Percentiles rank a stretch among this genome's conserved stretches.
phyloP scores from a whole-genome alignment of 2,888 invertebrate species.

The Stomorhina lunata region DNA sequence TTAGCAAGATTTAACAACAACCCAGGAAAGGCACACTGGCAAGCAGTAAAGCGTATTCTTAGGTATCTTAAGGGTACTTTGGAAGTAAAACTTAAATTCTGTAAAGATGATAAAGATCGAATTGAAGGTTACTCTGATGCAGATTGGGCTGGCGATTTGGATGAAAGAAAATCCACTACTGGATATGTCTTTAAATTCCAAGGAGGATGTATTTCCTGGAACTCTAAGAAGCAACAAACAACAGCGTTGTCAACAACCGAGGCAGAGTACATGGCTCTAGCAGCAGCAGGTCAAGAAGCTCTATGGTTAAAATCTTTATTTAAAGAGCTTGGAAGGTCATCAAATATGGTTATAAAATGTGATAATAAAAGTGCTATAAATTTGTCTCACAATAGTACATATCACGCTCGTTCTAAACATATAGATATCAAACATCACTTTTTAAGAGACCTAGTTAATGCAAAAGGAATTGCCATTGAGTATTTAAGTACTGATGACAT shows the following conservation, averaged over 20 bases:
- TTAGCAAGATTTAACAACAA: slow-evolving; percentile 49
- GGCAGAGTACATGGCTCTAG: no score
- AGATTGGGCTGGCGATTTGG: slow-evolving; percentile 56
- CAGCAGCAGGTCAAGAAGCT: no score
- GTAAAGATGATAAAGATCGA: slow-evolving; percentile 1
- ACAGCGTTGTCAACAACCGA: not conserved
- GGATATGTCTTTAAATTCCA: slow-evolving; percentile 49
- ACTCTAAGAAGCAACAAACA: not conserved
- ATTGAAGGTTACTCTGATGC: slow-evolving; percentile 59
- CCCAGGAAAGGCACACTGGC: slow-evolving; percentile 63
- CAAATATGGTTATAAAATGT: no score
- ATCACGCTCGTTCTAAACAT: not conserved
- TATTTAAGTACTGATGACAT: no score
- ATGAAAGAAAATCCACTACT: slow-evolving; percentile 47
- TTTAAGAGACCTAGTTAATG: no score
- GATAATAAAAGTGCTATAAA: no score
- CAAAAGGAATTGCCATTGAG: no score
- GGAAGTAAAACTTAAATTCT: not conserved
- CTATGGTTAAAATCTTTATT: no score
- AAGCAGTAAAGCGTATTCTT: slow-evolving; percentile 56
- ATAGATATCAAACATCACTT: no score
- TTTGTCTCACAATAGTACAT: not conserved
- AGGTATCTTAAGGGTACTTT: slow-evolving; percentile 62
- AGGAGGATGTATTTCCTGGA: no score
- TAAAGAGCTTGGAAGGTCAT: no score